Evolutionary conservation across 1,140 invertebrate genomes (phyloP).

Genomic region (Hirudo medicinalis): DNA sequence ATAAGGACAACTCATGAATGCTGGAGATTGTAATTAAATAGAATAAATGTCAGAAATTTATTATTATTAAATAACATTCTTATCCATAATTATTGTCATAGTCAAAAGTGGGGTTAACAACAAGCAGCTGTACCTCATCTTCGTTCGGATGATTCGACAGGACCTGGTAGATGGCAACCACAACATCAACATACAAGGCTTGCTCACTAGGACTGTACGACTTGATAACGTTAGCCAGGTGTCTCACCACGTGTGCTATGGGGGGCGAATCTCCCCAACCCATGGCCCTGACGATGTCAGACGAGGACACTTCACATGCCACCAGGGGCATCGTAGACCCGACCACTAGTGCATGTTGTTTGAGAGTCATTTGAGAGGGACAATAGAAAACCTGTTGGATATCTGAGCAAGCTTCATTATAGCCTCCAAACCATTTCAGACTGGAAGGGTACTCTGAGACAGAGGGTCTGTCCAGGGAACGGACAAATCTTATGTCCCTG

Average conservation of each 20-base stretch:
- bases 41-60: too few relatives aligned
- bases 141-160: slow-evolving; percentile 6
- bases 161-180: slow-evolving; percentile 9
- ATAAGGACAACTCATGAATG: too few relatives aligned
- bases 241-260: slow-evolving; percentile 7
- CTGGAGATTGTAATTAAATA: too few relatives aligned
- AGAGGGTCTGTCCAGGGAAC: slow-evolving; percentile 6
- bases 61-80: too few relatives aligned
- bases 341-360: slow-evolving; percentile 1
- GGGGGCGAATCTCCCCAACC: neutral
- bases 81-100: too few relatives aligned
- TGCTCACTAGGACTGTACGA: slow-evolving; percentile 13
- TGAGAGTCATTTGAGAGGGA: slow-evolving; percentile 14
- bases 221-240: slow-evolving; percentile 19
- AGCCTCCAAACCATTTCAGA: neutral
- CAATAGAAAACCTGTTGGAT: slow-evolving; percentile 13
- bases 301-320: slow-evolving; percentile 7
- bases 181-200: slow-evolving; percentile 16
- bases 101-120: too few relatives aligned
- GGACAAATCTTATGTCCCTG: slow-evolving; percentile 16
- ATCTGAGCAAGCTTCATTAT: neutral
- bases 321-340: slow-evolving; percentile 21
- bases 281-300: slow-evolving; percentile 8
- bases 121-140: neutral
- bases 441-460: neutral